phyloP scores from a whole-genome alignment of 2,888 invertebrate species.

The Agrotis ipsilon region DNA sequence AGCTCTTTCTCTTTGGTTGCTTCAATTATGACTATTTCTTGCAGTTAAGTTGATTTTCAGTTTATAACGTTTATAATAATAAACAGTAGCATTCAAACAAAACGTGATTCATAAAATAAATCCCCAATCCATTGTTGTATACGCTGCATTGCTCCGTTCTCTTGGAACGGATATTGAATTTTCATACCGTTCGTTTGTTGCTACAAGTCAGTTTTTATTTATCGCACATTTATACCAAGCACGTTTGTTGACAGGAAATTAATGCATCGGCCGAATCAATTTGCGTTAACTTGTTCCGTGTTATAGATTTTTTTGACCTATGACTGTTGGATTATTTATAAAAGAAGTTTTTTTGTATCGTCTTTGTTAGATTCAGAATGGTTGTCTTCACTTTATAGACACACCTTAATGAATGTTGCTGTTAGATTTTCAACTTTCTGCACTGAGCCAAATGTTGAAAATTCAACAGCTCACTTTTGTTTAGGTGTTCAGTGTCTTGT shows the following conservation, averaged over 20 bases:
- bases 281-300: constrained; percentile 53
- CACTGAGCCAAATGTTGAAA: not conserved
- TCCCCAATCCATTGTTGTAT: constrained; percentile 78
- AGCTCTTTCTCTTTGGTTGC: not conserved
- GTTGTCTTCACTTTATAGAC: too few relatives aligned
- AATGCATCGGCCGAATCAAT: constrained; percentile 77
- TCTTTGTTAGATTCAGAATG: not conserved
- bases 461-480: too few relatives aligned
- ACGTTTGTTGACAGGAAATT: constrained; percentile 87
- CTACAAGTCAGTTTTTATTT: constrained; percentile 83
- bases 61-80: constrained; percentile 2
- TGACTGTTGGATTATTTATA: constrained; percentile 10
- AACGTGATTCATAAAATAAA: constrained; percentile 71
- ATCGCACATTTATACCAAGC: constrained; percentile 80
- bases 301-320: constrained; percentile 41
- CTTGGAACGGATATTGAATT: constrained; percentile 88
- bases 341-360: too few relatives aligned
- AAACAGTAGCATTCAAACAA: constrained; percentile 35
- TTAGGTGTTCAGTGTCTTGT: too few relatives aligned
- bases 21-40: not conserved
- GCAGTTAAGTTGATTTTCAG: constrained; percentile 1
- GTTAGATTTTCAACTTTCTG: not conserved
- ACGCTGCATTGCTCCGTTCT: constrained; percentile 78
- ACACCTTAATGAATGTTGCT: not conserved
- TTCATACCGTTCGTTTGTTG: constrained; percentile 87